Conservation (phyloP, 2,888 invertebrate genomes). For the Hirtodrosophila alboralis region DNA sequence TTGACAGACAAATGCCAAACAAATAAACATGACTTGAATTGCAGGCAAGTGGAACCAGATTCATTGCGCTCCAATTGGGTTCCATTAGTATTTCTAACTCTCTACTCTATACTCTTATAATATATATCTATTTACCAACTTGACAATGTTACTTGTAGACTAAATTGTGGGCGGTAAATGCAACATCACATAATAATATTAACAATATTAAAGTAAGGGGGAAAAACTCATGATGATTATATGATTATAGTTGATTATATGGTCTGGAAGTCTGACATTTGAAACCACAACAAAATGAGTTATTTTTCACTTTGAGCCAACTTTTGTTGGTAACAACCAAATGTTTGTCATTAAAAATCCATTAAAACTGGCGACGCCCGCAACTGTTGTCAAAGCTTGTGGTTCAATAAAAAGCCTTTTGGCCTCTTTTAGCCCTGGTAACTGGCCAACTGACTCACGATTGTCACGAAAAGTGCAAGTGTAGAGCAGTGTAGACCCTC, state of each 20-base stretch:
- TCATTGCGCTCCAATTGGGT: slow-evolving; percentile 26
- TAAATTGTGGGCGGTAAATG: slow-evolving; percentile 68
- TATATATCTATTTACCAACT: neutral
- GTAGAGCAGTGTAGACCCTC: slow-evolving; percentile 15
- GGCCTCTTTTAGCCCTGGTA: too few species aligned
- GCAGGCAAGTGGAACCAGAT: slow-evolving; percentile 49
- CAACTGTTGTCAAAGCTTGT: slow-evolving; percentile 63
- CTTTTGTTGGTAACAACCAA: slow-evolving; percentile 39
- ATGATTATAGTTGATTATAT: slow-evolving; percentile 47
- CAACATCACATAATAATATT: slow-evolving; percentile 60
- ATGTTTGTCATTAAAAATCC: slow-evolving; percentile 73
- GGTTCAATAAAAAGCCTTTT: slow-evolving; percentile 40
- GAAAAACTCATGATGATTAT: slow-evolving; percentile 2
- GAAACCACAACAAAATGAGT: slow-evolving; percentile 59
- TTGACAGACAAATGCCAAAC: slow-evolving; percentile 29
- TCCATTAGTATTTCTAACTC: neutral
- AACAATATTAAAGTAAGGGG: slow-evolving; percentile 50
- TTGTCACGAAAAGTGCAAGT: slow-evolving; percentile 21
- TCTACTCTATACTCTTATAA: neutral
- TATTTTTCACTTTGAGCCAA: slow-evolving; percentile 61
- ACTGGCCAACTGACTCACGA: slow-evolving; percentile 30
- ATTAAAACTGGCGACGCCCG: slow-evolving; percentile 56
- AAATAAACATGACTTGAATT: slow-evolving; percentile 30
- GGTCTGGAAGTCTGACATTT: too few species aligned
- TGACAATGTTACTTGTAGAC: too few species aligned